These are phyloP conservation scores for Gymnopithys bicolor DNA, from an alignment of 2,797 vertebrate genomes.

Conservation along the genomic window DNA sequence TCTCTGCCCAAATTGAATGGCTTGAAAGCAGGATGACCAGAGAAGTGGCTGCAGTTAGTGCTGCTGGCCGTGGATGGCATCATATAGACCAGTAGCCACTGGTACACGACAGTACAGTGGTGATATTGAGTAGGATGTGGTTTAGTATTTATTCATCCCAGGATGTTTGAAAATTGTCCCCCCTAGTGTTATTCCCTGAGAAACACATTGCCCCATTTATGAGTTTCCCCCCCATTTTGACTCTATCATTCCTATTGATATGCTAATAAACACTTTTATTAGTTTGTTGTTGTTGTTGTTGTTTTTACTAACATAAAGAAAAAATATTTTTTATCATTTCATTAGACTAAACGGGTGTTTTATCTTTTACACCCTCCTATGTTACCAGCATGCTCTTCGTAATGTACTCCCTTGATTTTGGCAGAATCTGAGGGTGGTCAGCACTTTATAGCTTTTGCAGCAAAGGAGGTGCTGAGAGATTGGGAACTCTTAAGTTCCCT, in stretches of 20 bases:
- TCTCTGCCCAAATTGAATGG: neutral
- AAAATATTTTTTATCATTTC: neutral
- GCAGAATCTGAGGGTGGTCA: neutral
- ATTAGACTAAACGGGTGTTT: neutral
- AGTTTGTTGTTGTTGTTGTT: no score
- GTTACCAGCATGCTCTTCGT: neutral
- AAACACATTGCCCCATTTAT: neutral
- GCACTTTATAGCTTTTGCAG: neutral
- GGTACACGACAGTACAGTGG: fast-evolving
- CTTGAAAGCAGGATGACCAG: neutral
- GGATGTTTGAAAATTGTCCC: neutral
- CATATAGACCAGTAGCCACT: neutral
- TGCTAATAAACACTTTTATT: neutral
- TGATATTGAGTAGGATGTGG: neutral
- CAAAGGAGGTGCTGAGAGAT: neutral
- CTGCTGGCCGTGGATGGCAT: neutral
- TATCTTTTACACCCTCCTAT: neutral
- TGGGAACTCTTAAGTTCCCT: neutral
- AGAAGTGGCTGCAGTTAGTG: neutral
- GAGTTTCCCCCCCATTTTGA: neutral
- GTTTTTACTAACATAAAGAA: neutral
- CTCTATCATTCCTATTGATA: neutral
- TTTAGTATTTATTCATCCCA: neutral
- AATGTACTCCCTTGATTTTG: neutral
- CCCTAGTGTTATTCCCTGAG: neutral